Base-by-base conservation (phyloP, 2,113 vertebrate species). In the Ranitomeya imitator region DNA sequence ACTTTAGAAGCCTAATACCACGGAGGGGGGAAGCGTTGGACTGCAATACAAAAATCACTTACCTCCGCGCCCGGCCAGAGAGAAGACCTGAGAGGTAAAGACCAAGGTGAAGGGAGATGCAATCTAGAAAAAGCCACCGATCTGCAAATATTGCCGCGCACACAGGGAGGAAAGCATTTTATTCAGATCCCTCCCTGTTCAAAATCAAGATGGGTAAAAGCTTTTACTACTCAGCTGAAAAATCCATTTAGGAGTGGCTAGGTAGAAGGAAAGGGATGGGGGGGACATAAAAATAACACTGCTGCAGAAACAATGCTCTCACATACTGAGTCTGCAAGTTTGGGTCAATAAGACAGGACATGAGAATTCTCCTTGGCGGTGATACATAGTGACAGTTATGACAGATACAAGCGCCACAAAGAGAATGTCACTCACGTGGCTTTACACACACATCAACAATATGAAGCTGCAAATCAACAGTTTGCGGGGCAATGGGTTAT, bases 281-380 rank as follows among this genome's bases (percentile, higher is more conserved):
- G 23, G 21, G 21, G 6, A n/a, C 21, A 26, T 23, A 54, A 10
- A 45, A 61, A 82, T 54, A 55, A 31, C 1, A 63, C 54, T 84
- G 60, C 86, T 88, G 90, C 65, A 85, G 79, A 74, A 91, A 87
- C 69, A 80, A 88, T 60, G 60, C 87, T 86, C 26, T 31, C 89
- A 89, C 84, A 87, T 89, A 91, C 92, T 93, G 92, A 94, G 92
- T 93, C 91, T 90, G 93, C 93, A 93, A 87, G 89, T 92, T 90
- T 89, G 57, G 86, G 87, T 90, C 90, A 0, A 69, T 57, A 88
- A 52, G 67, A 88, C 79, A 57, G 65, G 31, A 37, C 23, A 11
- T 6, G 31, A 21, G 19, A 88, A 21, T 15, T 77, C 86, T 74
- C 26, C 21, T 15, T 54, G 18, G 15, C 16, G 65, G 79, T 69